Base-by-base conservation (phyloP, 1,140 invertebrate genomes). In the Charaxes varanes region DNA sequence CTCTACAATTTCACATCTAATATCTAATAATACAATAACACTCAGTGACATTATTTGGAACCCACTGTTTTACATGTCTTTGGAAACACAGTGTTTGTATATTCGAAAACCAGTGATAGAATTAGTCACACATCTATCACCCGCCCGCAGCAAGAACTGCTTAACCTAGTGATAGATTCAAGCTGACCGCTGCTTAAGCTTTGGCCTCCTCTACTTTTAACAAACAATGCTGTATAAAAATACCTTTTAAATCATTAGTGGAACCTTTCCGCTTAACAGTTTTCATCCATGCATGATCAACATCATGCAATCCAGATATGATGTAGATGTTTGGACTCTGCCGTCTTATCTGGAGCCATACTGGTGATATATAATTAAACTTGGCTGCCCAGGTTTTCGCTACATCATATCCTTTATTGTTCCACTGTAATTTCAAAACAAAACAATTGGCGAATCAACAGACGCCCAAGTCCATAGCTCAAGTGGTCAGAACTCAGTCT, bases 321-420 rank as follows among this genome's bases (percentile, higher is more conserved):
- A 88, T 86, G 63, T 91, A 92, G 6, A 84, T 85, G 34, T 87
- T 86, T 19, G 72, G 85, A 54, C 74, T 86, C 42, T 85, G 90
- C 22, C 88, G 69, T 59, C 88, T 88, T 10, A 97, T 74, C 84
- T 97, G 94, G 4, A 99, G 85, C 97, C 97, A 99, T 0, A 98
- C 96, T 2, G 97, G 97, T 6, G 96, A 97, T 2, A 98, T 88
- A 53, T 93, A 92, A 31, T 92, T 92, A 59, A 98, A 96, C 78
- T 98, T 99, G 17, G 90, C 87, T 21, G 90, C 91, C 86, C 97
- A 97, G 28, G 87, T 89, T 84, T 97, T 97, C 0, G 95, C 93
- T 21, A 97, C 87, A 85, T 97, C 93, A 85, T 98, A 97, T 0
- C 97, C 97, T 86, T 95, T 93, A 43, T 87, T 91, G 74, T 98